These are phyloP conservation scores for Drosophila micromelanica DNA, from an alignment of 1,140 invertebrate species.

Conservation along the genomic window DNA sequence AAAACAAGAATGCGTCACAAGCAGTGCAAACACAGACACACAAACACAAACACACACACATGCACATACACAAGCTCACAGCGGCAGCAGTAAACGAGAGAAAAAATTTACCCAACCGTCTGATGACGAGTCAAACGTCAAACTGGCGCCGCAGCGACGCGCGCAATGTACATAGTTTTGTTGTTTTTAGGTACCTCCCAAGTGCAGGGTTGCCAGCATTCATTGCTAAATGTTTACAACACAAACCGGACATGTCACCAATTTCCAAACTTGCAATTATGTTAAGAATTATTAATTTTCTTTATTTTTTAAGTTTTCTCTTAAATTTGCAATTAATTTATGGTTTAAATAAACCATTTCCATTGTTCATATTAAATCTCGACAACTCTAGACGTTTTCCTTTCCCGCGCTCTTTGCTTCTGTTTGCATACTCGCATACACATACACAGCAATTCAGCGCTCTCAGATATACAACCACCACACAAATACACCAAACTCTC, in stretches of 20 bases:
- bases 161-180: constrained; percentile 61
- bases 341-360: constrained; percentile 10
- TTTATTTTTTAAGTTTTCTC: background rate
- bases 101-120: constrained; percentile 74
- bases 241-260: background rate
- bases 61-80: constrained; percentile 37
- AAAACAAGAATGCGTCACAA: constrained; percentile 80
- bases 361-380: constrained; percentile 8
- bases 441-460: constrained; percentile 41
- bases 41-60: constrained; percentile 40
- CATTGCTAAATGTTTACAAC: background rate
- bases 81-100: constrained; percentile 57
- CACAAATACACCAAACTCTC: constrained; percentile 9
- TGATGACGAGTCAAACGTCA: constrained; percentile 74
- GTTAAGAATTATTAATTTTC: background rate
- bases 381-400: constrained; percentile 54
- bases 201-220: constrained; percentile 51
- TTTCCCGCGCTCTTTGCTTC: constrained; percentile 53
- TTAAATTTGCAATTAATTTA: background rate
- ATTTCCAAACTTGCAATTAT: background rate
- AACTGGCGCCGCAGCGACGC: constrained; percentile 69
- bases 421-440: constrained; percentile 40
- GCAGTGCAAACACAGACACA: constrained; percentile 46
- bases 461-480: constrained; percentile 35
- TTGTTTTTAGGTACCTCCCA: constrained; percentile 71